Base-by-base conservation (phyloP, 1,140 invertebrate genomes). In the Lasaia peninsularis region DNA sequence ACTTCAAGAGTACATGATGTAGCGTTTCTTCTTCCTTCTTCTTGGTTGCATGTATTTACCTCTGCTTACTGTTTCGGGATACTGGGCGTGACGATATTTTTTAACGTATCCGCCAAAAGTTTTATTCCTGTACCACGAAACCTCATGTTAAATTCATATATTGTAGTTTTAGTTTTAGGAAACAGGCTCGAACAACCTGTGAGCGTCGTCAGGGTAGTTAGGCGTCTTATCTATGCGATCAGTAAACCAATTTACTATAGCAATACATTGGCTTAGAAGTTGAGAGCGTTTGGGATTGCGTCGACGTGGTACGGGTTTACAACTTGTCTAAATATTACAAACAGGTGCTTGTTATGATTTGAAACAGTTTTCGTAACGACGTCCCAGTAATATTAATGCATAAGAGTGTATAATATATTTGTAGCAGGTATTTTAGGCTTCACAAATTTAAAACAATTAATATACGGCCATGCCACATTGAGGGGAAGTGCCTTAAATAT, bases 141-240 rank as follows among this genome's bases (percentile, higher is more conserved):
- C 12, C 31, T 59, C 58, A 59, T 59, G 58, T 53, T 34, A 53
- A 59, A 59, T 59, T 59, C 58, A 59, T 59, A 59, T 28, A 24
- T 59, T 59, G 58, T 59, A 59, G 57, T 53, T 59, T 51, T 59
- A 59, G 51, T 59, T 59, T 59, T 53, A 53, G 50, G 40, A 35
- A 50, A 52, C 50, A 31, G 28, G 44, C 33, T 20, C 40, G 1
- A 44, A 24, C 35, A 52, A 59, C 57, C 51, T 59, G 57, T 59
- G 57, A 37, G 28, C 24, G 14, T 52, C 35, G 28, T 31, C 34
- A 10, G 44, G 16, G 33, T 21, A 33, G 37, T 50, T 28, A 28
- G 54, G 9, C 37, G 28, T 33, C 57, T 21, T 40, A 35, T 34
- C 28, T 18, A 28, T 44, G 51, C 51, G 50, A 59, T 59, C 52